phyloP scores from a whole-genome alignment of 1,140 invertebrate genomes.

The Cyphomyrmex costatus region DNA sequence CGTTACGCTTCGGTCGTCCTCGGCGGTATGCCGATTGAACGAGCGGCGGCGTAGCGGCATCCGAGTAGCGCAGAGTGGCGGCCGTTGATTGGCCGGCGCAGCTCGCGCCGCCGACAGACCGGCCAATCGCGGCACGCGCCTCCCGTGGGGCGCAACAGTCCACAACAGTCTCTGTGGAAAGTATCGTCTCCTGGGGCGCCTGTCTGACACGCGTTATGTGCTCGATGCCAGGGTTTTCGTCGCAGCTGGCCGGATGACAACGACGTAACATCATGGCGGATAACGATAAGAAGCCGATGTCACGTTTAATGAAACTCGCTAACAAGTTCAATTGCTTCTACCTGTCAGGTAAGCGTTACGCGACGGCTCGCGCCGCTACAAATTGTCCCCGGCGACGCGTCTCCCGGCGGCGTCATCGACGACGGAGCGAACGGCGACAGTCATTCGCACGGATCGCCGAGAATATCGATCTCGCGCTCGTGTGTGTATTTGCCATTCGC shows the following conservation, averaged over 20 bases:
- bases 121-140: constrained; percentile 47
- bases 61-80: background rate
- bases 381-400: background rate
- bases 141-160: background rate
- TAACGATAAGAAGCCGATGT: constrained; percentile 88
- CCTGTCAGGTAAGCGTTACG: constrained; percentile 89
- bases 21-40: background rate
- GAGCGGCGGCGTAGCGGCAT: background rate
- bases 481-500: constrained; percentile 74
- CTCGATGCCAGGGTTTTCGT: constrained; percentile 74
- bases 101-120: background rate
- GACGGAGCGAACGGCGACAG: constrained; percentile 53
- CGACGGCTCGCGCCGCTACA: background rate
- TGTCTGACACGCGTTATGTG: constrained; percentile 57
- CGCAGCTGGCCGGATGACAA: constrained; percentile 79
- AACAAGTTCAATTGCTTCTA: constrained; percentile 96
- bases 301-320: constrained; percentile 91
- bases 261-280: constrained; percentile 85
- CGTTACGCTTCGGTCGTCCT: background rate
- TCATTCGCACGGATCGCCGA: constrained; percentile 68
- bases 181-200: constrained; percentile 1
- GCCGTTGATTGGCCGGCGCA: background rate
- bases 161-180: constrained; percentile 9
- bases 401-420: constrained; percentile 22
- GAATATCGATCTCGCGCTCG: constrained; percentile 80